These are phyloP conservation scores for Danio aesculapii DNA, from an alignment of 2,797 vertebrate species.

Conservation along the genomic window DNA sequence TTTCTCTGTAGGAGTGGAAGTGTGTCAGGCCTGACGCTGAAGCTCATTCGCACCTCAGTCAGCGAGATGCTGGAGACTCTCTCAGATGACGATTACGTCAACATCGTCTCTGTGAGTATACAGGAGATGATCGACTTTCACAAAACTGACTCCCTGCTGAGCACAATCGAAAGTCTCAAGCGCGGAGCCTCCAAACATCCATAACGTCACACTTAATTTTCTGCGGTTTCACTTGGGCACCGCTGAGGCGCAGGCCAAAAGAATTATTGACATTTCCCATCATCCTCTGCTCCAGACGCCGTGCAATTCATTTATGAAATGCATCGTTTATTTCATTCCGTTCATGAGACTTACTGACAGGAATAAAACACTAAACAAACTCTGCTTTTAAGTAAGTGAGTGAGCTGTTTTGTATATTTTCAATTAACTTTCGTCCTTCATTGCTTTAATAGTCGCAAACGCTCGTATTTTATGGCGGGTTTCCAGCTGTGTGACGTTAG, in stretches of 20 bases:
- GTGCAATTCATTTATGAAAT: slow-evolving; percentile 46
- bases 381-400: slow-evolving; percentile 23
- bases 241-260: slow-evolving; percentile 1
- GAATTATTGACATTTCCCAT: slow-evolving; percentile 39
- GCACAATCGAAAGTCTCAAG: slow-evolving; percentile 39
- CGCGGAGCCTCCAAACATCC: slow-evolving; percentile 14
- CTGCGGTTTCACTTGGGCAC: slow-evolving; percentile 16
- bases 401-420: slow-evolving; percentile 38
- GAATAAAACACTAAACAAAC: slow-evolving; percentile 1
- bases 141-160: background rate
- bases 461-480: slow-evolving; percentile 63
- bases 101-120: slow-evolving; percentile 93
- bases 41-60: slow-evolving; percentile 91
- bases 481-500: slow-evolving; percentile 60
- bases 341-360: slow-evolving; percentile 18
- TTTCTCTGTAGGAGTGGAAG: slow-evolving; percentile 88
- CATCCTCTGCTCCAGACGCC: slow-evolving; percentile 16
- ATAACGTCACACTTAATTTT: slow-evolving; percentile 1
- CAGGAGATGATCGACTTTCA: background rate
- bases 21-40: slow-evolving; percentile 93
- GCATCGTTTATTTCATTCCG: slow-evolving; percentile 25
- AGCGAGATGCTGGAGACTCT: slow-evolving; percentile 95
- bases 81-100: slow-evolving; percentile 96
- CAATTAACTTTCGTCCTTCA: slow-evolving; percentile 66
- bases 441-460: slow-evolving; percentile 60